These are phyloP conservation scores for Paradoxurus hermaphroditus DNA, from an alignment of 2,113 vertebrate species.

Conservation along the genomic window DNA sequence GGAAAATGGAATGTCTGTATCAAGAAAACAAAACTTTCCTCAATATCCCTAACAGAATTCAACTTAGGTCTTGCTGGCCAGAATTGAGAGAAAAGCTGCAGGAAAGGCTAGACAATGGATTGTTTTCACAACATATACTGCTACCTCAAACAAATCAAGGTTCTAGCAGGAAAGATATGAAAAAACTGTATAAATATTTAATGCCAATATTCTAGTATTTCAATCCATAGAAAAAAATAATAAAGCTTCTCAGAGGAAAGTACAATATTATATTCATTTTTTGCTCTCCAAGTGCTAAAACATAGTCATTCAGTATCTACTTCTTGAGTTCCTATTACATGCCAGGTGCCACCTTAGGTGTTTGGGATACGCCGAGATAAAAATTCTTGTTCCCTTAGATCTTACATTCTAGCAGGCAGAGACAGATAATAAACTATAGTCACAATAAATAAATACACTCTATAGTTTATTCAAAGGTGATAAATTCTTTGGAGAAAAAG, in stretches of 20 bases:
- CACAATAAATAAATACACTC: constrained; percentile 25
- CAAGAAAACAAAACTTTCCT: background rate
- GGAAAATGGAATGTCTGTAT: background rate
- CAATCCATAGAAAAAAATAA: background rate
- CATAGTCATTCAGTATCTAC: constrained; percentile 18
- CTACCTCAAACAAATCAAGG: background rate
- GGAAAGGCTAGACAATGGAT: background rate
- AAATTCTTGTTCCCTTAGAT: constrained; percentile 47
- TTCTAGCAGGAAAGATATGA: background rate
- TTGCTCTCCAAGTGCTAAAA: constrained; percentile 22
- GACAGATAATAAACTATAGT: background rate
- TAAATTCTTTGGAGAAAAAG: background rate
- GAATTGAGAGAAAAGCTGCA: background rate
- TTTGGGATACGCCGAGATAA: constrained; percentile 15
- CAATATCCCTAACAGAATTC: background rate
- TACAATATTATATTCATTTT: background rate
- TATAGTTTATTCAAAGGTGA: background rate
- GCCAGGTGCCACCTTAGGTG: constrained; percentile 56
- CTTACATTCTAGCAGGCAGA: constrained; percentile 36
- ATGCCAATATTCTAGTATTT: constrained; percentile 14
- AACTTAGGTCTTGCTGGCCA: background rate
- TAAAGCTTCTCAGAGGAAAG: background rate
- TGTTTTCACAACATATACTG: background rate
- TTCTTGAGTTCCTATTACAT: background rate
- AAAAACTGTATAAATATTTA: background rate